These are phyloP conservation scores for Strigamia crassipes DNA, from an alignment of 2,888 invertebrate species.

Conservation along the genomic window DNA sequence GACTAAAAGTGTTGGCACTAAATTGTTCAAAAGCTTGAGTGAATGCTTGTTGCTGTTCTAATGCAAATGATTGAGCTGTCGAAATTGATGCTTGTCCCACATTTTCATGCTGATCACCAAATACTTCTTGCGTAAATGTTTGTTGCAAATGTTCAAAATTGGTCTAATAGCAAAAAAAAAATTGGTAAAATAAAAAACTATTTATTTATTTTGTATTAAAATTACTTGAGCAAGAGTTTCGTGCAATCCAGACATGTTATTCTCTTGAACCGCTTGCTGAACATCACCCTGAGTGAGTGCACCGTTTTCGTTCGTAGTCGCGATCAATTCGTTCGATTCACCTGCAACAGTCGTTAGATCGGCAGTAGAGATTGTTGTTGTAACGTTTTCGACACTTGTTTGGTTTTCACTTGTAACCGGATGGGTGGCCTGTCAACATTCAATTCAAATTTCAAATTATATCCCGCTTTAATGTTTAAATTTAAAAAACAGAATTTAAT, in stretches of 20 bases:
- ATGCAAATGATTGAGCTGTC: not conserved
- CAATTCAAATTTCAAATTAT: not conserved
- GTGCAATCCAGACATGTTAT: constrained; percentile 8
- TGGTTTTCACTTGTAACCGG: constrained; percentile 12
- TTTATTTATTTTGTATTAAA: not conserved
- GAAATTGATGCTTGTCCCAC: constrained; percentile 19
- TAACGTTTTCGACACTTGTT: not conserved
- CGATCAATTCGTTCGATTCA: constrained; percentile 2
- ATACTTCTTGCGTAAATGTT: constrained; percentile 56
- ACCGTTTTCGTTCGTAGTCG: not conserved
- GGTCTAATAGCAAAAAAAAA: constrained; percentile 45
- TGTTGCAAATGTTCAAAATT: constrained; percentile 54
- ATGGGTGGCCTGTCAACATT: not conserved
- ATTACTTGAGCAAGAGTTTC: constrained; percentile 45
- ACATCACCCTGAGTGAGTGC: constrained; percentile 1
- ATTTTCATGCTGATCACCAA: constrained; percentile 47
- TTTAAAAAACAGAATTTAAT: not conserved
- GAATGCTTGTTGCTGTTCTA: constrained; percentile 45
- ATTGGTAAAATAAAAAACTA: not conserved
- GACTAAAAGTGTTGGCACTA: constrained; percentile 18
- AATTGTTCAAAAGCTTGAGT: constrained; percentile 46
- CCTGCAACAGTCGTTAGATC: not conserved
- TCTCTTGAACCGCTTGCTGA: constrained; percentile 28
- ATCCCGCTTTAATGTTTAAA: not conserved
- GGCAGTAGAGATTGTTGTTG: not conserved